Evolutionary conservation across 1,140 invertebrate species (phyloP).

Genomic region (Dreissena polymorpha): DNA sequence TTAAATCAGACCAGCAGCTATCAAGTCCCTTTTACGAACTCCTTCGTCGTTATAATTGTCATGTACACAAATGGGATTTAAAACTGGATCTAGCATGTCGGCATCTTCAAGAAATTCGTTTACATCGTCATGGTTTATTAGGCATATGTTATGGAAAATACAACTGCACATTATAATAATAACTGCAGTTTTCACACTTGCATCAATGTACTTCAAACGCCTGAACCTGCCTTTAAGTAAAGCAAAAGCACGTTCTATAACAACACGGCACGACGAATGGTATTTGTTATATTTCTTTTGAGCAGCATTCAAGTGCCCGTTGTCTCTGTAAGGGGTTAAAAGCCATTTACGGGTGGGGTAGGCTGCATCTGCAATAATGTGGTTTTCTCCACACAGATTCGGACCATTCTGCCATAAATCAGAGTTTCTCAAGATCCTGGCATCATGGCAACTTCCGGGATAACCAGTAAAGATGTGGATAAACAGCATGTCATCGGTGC

Average conservation of each 20-base stretch:
- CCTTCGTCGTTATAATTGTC: not conserved
- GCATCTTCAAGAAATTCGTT: slow-evolving; percentile 36
- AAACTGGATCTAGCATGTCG: not conserved
- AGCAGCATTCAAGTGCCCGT: slow-evolving; percentile 62
- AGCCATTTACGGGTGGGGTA: slow-evolving; percentile 58
- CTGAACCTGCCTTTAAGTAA: slow-evolving; percentile 70
- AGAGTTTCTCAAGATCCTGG: slow-evolving; percentile 55
- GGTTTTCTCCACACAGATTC: slow-evolving; percentile 25
- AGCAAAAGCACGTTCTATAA: slow-evolving; percentile 72
- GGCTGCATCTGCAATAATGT: slow-evolving; percentile 56
- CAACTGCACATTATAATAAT: slow-evolving; percentile 61
- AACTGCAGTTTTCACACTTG: slow-evolving; percentile 66
- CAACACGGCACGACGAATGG: slow-evolving; percentile 63
- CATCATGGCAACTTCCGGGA: slow-evolving; percentile 59
- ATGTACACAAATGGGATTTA: not conserved
- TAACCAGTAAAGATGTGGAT: slow-evolving; percentile 50
- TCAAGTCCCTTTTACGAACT: not conserved
- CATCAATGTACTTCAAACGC: slow-evolving; percentile 67
- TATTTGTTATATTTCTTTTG: slow-evolving; percentile 69
- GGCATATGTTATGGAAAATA: slow-evolving; percentile 76
- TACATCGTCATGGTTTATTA: slow-evolving; percentile 49
- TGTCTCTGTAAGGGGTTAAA: slow-evolving; percentile 58
- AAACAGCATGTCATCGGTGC: slow-evolving; percentile 46
- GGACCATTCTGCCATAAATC: slow-evolving; percentile 51
- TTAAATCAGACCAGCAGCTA: not conserved